A percentile compares a stretch with the other conserved stretches of the same genome.
Conservation (phyloP, 2,797 vertebrate species). For the Pseudomugil tenellus region DNA sequence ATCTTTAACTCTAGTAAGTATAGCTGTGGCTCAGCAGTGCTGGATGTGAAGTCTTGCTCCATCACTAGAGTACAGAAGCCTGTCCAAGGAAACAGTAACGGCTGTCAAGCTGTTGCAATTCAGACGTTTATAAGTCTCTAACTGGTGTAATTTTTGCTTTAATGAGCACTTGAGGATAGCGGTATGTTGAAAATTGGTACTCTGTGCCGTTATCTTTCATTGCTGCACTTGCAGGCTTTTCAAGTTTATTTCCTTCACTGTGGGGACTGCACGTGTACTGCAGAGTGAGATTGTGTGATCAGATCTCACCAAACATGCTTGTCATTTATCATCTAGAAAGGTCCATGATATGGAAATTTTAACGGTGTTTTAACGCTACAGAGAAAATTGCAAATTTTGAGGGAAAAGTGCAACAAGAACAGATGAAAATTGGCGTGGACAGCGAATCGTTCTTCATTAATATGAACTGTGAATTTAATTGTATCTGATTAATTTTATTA, state of each 20-base stretch:
- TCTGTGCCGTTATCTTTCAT: conserved; percentile 57
- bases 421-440: neutral
- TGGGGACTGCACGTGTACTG: conserved; percentile 29
- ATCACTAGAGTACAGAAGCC: conserved; percentile 30
- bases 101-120: conserved; percentile 55
- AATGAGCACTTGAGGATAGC: conserved; percentile 74
- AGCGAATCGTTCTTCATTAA: neutral
- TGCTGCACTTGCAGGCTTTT: conserved; percentile 50
- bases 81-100: conserved; percentile 54
- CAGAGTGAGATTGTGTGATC: conserved; percentile 20
- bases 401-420: neutral
- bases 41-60: conserved; percentile 58
- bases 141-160: conserved; percentile 77
- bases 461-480: neutral
- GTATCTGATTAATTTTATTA: neutral
- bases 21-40: conserved; percentile 60
- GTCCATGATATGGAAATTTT: neutral
- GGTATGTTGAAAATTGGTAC: conserved; percentile 76
- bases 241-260: conserved; percentile 45
- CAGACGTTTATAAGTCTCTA: conserved; percentile 75
- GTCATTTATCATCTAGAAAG: conserved; percentile 15
- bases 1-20: conserved; percentile 77
- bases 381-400: neutral
- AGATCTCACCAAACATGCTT: conserved; percentile 14
- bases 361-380: conserved; percentile 1